Percentiles rank a stretch among this genome's conserved stretches.
Conservation (phyloP, 2,113 vertebrate species). For the Hemiprocne comata region DNA sequence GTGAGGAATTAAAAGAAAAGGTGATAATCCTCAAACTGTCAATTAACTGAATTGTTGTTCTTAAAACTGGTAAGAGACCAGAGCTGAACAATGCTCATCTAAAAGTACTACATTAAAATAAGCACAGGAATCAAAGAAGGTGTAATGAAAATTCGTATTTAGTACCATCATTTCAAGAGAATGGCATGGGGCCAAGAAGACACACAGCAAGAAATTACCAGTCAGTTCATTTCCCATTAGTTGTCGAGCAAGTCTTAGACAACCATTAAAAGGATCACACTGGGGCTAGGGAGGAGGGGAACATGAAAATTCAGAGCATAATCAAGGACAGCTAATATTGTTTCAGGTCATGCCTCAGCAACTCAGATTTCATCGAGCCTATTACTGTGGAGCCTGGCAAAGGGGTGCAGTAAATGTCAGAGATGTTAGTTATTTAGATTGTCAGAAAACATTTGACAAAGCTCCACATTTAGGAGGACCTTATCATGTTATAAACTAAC, state of each 20-base stretch:
- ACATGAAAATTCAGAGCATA: slow-evolving; percentile 55
- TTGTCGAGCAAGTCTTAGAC: slow-evolving; percentile 55
- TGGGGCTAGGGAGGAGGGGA: slow-evolving; percentile 7
- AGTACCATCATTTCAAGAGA: slow-evolving; percentile 34
- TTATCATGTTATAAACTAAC: neutral
- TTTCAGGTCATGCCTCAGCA: slow-evolving; percentile 65
- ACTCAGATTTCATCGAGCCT: slow-evolving; percentile 46
- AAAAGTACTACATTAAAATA: slow-evolving; percentile 26
- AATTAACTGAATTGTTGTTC: slow-evolving; percentile 59
- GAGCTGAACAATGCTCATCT: neutral
- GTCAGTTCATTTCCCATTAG: slow-evolving; percentile 67
- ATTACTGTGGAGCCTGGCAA: neutral
- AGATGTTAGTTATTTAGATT: slow-evolving; percentile 41
- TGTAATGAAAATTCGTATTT: slow-evolving; percentile 67
- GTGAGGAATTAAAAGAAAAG: slow-evolving; percentile 52
- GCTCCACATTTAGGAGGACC: neutral
- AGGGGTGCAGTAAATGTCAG: slow-evolving; percentile 46
- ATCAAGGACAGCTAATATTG: slow-evolving; percentile 63
- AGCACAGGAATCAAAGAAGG: slow-evolving; percentile 39
- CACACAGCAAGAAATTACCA: slow-evolving; percentile 47
- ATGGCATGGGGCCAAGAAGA: slow-evolving; percentile 48
- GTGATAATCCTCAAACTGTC: slow-evolving; percentile 42
- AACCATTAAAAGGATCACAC: slow-evolving; percentile 62
- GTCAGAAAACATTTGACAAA: slow-evolving; percentile 45
- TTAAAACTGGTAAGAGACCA: slow-evolving; percentile 37